Evolutionary conservation across 2,113 vertebrate species (phyloP), one percentile per base, ranked within the genome.

Genomic region (Riparia riparia): DNA sequence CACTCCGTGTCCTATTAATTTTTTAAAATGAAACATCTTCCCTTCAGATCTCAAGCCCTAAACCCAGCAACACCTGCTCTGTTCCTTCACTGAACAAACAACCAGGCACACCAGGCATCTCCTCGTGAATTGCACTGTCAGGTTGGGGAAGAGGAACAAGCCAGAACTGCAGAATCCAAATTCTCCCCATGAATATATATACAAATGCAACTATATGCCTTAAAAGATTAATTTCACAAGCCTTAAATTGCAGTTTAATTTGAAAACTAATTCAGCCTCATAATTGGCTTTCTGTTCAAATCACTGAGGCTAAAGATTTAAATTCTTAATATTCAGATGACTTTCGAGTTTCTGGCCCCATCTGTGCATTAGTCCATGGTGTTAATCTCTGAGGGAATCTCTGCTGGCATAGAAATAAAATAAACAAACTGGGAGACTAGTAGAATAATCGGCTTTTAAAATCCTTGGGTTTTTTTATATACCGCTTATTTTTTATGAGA

Each of bases 261-360:
- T 99, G 98, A 98, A 99, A 99, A 99, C 98, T 98, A 99, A 99
- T 99, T 99, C 99, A 99, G 99, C 97, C 98, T 98, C 98, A 98
- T 99, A 99, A 99, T 99, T 99, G 99, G 98, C 98, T 99, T 99
- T 99, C 98, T 98, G 98, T 98, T 98, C 98, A 99, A 99, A 98
- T 98, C 98, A 98, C 98, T 98, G 98, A 98, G 98, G 98, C 98
- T 98, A 98, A 98, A 98, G 98, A 99, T 99, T 99, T 98, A 98
- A 98, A 99, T 98, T 98, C 98, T 98, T 98, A 99, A 99, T 98
- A 99, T 99, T 98, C 97, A 97, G 97, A 98, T 98, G 98, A 98
- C 98, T 98, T 98, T 98, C 95, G 97, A 96, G 98, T 98, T 98
- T 98, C 97, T 93, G 92, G 94, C 91, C 95, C 97, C 97, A 98